Conservation (phyloP, 92 coral and sea anemone genomes). For the Siderastrea radians region DNA sequence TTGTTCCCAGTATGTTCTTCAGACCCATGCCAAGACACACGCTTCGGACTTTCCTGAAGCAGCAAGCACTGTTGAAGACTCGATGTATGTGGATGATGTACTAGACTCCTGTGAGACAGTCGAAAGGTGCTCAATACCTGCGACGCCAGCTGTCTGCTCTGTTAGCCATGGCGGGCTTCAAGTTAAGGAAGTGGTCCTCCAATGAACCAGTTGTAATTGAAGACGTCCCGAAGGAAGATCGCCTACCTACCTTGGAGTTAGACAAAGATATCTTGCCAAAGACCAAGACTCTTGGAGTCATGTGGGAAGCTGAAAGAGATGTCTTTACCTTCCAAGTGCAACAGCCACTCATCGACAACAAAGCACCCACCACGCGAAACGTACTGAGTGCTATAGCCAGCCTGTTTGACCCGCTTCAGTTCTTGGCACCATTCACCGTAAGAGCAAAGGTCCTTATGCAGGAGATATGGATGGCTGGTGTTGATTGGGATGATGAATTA, state of each 20-base stretch:
- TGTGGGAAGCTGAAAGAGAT: slow-evolving; percentile 41
- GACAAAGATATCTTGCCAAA: slow-evolving; percentile 12
- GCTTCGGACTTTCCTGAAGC: slow-evolving; percentile 44
- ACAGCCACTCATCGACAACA: background rate
- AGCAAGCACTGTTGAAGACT: slow-evolving; percentile 47
- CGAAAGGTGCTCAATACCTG: slow-evolving; percentile 51
- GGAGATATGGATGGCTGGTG: slow-evolving; percentile 59
- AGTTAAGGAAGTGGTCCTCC: slow-evolving; percentile 21
- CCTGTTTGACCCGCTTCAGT: slow-evolving; percentile 65
- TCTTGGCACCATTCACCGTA: slow-evolving; percentile 43
- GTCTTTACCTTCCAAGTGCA: slow-evolving; percentile 46
- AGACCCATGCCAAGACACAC: slow-evolving; percentile 45
- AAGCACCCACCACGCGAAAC: slow-evolving; percentile 37
- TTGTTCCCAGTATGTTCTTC: slow-evolving; percentile 48
- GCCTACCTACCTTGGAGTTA: slow-evolving; percentile 17
- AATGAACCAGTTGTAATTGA: slow-evolving; percentile 46
- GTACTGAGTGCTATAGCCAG: slow-evolving; percentile 52
- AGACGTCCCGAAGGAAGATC: slow-evolving; percentile 5
- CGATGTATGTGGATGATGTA: slow-evolving; percentile 66
- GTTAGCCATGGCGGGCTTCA: slow-evolving; percentile 52
- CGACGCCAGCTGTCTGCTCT: slow-evolving; percentile 52
- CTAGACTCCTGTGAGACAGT: slow-evolving; percentile 68
- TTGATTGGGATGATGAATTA: slow-evolving; percentile 71
- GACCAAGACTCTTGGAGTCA: slow-evolving; percentile 40
- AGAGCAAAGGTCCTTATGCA: slow-evolving; percentile 55